Evolutionary conservation across 2,113 vertebrate genomes (phyloP), one percentile per base, ranked within the genome.

Genomic region (Sphaerodactylus townsendi): DNA sequence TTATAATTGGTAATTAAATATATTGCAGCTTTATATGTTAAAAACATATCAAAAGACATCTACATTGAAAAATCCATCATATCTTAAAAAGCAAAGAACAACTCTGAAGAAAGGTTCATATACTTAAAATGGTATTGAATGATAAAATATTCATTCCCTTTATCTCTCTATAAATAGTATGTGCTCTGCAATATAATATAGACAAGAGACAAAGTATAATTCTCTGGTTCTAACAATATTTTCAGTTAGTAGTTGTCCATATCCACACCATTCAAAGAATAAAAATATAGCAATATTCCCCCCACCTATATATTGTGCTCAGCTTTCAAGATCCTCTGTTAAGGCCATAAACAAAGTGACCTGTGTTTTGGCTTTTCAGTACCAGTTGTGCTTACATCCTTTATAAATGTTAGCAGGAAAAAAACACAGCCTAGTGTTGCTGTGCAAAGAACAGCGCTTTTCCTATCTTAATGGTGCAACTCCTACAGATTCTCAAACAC

Each of bases 11-110:
- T n/a, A n/a, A n/a, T n/a, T n/a, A n/a, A n/a, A 90, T 90, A 91
- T 94, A 96, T 96, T 96, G 91, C 81, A 75, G 93, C 94, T 93
- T 92, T 92, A 89, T 88, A 93, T 96, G 94, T 91, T 94, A 95
- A 90, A 95, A 93, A 93, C 91, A 95, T 95, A 94, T 86, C 92
- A 96, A 96, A 96, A 93, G 69, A 80, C 68, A 88, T 93, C 90
- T 85, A 53, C 87, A 88, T 89, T 93, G 93, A 94, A 95, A 95
- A 94, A 91, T 80, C 83, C 90, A 90, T 85, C 91, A 79, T 92
- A 91, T 93, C 89, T 94, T 88, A 91, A 93, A n/a, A 96, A 95
- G 88, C 90, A 92, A 91, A 93, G 81, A 94, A 90, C 65, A 79
- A 66, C 91, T 85, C 91, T 82, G 84, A 92, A 87, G 92, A 94